Conservation (phyloP, 2,113 vertebrate genomes). For the Diadophis punctatus region DNA sequence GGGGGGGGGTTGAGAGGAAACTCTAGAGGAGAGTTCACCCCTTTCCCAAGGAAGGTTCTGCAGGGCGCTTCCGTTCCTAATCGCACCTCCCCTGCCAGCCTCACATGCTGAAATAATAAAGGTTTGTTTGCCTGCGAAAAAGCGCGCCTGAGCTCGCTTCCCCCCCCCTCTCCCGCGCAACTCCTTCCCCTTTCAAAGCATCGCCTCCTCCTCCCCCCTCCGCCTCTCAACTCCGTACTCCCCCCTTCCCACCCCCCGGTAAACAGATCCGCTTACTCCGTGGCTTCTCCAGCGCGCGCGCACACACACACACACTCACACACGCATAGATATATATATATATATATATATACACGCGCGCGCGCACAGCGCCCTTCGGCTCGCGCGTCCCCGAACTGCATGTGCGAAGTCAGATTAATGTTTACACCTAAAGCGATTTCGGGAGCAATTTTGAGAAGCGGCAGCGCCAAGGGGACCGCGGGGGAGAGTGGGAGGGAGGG, state of each 20-base stretch:
- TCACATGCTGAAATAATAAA: constrained; percentile 27
- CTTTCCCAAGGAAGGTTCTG: constrained; percentile 48
- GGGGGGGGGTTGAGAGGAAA: neutral
- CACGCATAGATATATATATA: too few species aligned
- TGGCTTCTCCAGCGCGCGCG: neutral
- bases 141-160: neutral
- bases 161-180: neutral
- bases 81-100: neutral
- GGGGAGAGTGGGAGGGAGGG: too few species aligned
- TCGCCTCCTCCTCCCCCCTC: neutral
- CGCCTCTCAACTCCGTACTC: neutral
- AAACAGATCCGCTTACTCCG: constrained; percentile 21
- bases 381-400: neutral
- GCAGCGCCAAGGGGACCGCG: neutral
- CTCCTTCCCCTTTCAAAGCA: constrained; percentile 6
- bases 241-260: neutral
- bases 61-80: constrained; percentile 50
- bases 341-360: fast-evolving
- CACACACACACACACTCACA: neutral
- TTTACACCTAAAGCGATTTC: constrained; percentile 25
- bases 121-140: neutral
- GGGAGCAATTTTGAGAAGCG: neutral
- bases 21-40: constrained; percentile 31
- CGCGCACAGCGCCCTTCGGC: neutral
- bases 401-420: constrained; percentile 3